Conservation (phyloP, 2,888 invertebrate genomes). For the Trilocha varians region DNA sequence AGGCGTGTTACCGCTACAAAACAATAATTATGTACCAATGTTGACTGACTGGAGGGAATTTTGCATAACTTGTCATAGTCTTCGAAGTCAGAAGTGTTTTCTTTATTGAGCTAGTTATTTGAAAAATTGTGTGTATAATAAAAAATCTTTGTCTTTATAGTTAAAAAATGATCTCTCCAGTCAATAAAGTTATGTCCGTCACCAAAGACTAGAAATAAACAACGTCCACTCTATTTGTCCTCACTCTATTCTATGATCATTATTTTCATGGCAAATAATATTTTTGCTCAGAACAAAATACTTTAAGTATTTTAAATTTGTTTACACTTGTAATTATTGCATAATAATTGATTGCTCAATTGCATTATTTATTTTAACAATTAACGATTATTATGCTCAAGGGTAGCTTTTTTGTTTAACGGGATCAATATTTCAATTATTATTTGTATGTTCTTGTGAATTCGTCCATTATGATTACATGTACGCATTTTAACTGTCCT, state of each 20-base stretch:
- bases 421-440: constrained; percentile 44
- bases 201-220: constrained; percentile 69
- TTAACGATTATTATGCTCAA: constrained; percentile 61
- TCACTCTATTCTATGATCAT: constrained; percentile 22
- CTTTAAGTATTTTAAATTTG: constrained; percentile 49
- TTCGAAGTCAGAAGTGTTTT: too few relatives aligned
- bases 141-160: background rate
- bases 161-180: constrained; percentile 7
- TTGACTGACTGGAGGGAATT: constrained; percentile 36
- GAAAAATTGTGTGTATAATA: too few relatives aligned
- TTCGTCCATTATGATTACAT: constrained; percentile 39
- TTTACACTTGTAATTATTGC: constrained; percentile 22
- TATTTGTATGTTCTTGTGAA: constrained; percentile 36
- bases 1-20: constrained; percentile 63
- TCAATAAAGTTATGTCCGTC: constrained; percentile 52
- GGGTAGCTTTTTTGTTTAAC: constrained; percentile 57
- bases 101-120: too few relatives aligned
- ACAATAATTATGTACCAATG: constrained; percentile 36
- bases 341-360: constrained; percentile 58
- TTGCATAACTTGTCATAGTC: too few relatives aligned
- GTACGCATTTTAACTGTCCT: constrained; percentile 8
- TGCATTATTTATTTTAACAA: constrained; percentile 50
- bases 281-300: constrained; percentile 43
- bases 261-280: constrained; percentile 26
- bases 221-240: constrained; percentile 31